These are phyloP conservation scores for Mungos mungo DNA, from an alignment of 2,113 vertebrate genomes.

Conservation along the genomic window DNA sequence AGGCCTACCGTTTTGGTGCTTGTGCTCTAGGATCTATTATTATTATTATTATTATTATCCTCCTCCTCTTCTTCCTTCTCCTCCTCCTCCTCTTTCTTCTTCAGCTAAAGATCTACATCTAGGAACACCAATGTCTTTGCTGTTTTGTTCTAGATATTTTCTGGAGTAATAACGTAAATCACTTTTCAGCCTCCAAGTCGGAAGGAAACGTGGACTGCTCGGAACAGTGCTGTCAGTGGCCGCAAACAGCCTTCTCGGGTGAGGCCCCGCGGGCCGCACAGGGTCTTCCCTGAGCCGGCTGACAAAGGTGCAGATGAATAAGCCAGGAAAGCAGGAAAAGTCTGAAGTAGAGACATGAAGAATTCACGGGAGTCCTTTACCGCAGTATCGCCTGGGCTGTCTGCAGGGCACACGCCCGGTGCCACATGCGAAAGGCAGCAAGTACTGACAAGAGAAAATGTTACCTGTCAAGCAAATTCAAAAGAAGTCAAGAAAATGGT, in stretches of 20 bases:
- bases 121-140: not conserved
- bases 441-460: constrained; percentile 36
- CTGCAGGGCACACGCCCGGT: constrained; percentile 33
- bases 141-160: not conserved
- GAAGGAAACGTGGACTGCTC: not conserved
- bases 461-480: constrained; percentile 41
- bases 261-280: not conserved
- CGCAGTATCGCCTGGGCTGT: not conserved
- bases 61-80: too few species aligned
- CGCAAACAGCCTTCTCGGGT: not conserved
- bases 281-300: not conserved
- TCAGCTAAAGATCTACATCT: not conserved
- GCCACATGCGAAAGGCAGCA: constrained; percentile 45
- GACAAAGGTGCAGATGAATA: constrained; percentile 45
- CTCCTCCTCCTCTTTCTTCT: too few species aligned
- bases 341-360: constrained; percentile 56
- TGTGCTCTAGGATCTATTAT: not conserved
- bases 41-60: not conserved
- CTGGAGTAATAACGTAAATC: not conserved
- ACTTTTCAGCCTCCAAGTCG: not conserved
- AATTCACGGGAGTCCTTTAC: constrained; percentile 60
- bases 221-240: not conserved
- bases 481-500: constrained; percentile 9
- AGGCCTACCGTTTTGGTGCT: not conserved
- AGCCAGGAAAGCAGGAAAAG: constrained; percentile 48